Evolutionary conservation across 2,888 invertebrate species (phyloP), one percentile per base, ranked within the genome.

Genomic region (Rhagonycha fulva): DNA sequence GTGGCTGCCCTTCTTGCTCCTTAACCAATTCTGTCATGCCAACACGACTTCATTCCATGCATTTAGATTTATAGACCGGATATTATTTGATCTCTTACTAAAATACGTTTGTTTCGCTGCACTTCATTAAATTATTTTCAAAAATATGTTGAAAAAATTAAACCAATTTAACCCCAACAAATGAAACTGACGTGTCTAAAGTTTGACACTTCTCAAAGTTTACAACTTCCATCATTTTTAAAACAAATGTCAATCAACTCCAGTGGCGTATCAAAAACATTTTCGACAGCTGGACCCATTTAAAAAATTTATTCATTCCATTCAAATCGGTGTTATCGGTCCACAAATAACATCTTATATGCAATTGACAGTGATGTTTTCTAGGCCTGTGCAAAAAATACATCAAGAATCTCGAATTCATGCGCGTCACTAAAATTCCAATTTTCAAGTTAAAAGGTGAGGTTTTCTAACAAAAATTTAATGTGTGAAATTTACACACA

Each of bases 21-120:
- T 66, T 69, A 76, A 61, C 68, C 74, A 75, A 72, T 70, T 79
- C 77, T 80, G 80, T 76, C 79, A 80, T 80, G 76, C 80, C 80
- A 80, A 75, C 76, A 70, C 69, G 78, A 74, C 80, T 78, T 78
- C 78, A 78, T 76, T 75, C 72, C 78, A 76, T 74, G 70, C 26
- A 74, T 69, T 78, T 78, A 62, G n/a, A 66, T 47, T 47, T n/a
- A 12, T 47, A 47, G n/a, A 47, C 3, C 5, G 47, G 47, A n/a
- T 47, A 47, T 47, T 47, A n/a, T 47, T 47, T 47, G n/a, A 12
- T 47, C 47, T n/a, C n/a, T 47, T n/a, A 7, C 7, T 47, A 47
- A 7, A 47, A n/a, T n/a, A 47, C 5, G n/a, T 47, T 47, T 47
- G 47, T n/a, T 47, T 47, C n/a, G 47, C n/a, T 47, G n/a, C 9